phyloP scores from a whole-genome alignment of 2,888 invertebrate species.

The Cryptus viduatorius region DNA sequence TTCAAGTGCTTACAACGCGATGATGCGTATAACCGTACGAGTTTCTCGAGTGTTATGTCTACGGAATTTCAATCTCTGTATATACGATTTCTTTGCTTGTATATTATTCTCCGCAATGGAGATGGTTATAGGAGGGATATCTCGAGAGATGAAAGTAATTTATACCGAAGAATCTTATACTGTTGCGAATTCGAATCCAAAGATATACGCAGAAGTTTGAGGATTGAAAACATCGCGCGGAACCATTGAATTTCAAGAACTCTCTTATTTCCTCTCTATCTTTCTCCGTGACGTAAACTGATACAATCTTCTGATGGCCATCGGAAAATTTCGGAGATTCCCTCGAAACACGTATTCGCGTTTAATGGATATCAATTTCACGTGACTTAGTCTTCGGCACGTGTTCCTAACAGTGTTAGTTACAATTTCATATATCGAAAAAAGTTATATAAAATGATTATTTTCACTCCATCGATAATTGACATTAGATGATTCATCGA shows the following conservation, averaged over 20 bases:
- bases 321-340: background rate
- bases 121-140: slow-evolving; percentile 14
- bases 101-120: slow-evolving; percentile 2
- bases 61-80: slow-evolving; percentile 19
- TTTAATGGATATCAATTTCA: background rate
- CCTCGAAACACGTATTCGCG: background rate
- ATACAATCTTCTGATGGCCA: slow-evolving; percentile 5
- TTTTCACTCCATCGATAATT: too few relatives aligned
- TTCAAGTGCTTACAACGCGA: background rate
- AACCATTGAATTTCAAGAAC: background rate
- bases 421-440: background rate
- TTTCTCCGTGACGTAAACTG: background rate
- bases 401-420: background rate
- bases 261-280: background rate
- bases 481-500: too few relatives aligned
- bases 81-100: background rate
- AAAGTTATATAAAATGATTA: too few relatives aligned
- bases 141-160: slow-evolving; percentile 30
- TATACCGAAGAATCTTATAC: slow-evolving; percentile 25
- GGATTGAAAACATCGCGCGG: background rate
- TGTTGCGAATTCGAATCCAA: slow-evolving; percentile 27
- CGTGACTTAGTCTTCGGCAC: background rate
- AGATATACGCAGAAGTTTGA: background rate
- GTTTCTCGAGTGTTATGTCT: slow-evolving; percentile 7
- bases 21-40: background rate